Evolutionary conservation across 2,888 invertebrate species (phyloP), one percentile per base, ranked within the genome.

Genomic region (Pristionchus arcanus): DNA sequence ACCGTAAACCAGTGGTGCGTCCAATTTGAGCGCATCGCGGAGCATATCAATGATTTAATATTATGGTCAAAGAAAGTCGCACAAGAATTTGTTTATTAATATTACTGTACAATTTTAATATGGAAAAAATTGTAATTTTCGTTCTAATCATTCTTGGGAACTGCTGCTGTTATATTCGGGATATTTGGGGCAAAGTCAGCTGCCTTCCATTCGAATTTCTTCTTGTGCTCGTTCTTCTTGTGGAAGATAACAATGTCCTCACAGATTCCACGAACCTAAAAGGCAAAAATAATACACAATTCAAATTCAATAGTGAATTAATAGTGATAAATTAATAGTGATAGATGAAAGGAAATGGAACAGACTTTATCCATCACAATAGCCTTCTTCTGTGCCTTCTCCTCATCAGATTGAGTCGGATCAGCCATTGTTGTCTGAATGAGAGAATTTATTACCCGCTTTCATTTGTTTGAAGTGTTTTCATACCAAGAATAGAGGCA

Each of bases 221-320:
- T 28, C 42, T 68, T 42, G 34, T 21, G 16, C 68, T 87, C 49
- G 68, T 87, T 87, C 66, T 68, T 87, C 68, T 66, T 49, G 68
- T 87, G 87, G 53, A 31, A 87, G 31, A 37, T 49, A 11, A 87
- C 66, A n/a, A 87, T 87, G 49, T 87, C 87, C 68, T 87, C 87
- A 49, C 66, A 87, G 28, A 87, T 87, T 15, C 87, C 87, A 5
- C 87, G 87, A n/a, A 87, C 68, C 87, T 87, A n/a, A n/a, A n/a
- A n/a, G n/a, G 5, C 28, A 85, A 28, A 49, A 84, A n/a, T 19
- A 15, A 0, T 9, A n/a, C 3, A 42, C 59, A 9, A 28, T n/a
- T 19, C 5, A 42, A 25, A 21, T 9, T n/a, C 25, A 21, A 5
- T 25, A 34, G 13, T 34, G 15, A 15, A 19, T 21, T 21, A 5